Conservation (phyloP, 2,888 invertebrate genomes). For the Hirtodrosophila alboralis region DNA sequence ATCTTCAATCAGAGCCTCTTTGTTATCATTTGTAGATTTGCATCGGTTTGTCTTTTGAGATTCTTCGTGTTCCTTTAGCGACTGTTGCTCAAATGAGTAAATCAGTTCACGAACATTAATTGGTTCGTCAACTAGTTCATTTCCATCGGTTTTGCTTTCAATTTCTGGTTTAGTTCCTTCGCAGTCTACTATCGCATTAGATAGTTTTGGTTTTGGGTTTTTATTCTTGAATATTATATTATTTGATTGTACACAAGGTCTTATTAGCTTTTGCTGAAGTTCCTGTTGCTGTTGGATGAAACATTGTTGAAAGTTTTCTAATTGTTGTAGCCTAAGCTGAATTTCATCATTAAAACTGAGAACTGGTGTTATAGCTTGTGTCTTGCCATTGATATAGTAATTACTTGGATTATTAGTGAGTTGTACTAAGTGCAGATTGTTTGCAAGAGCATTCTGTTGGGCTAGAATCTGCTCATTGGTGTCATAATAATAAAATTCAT, state of each 20-base stretch:
- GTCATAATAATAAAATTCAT: conserved; percentile 5
- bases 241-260: neutral
- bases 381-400: neutral
- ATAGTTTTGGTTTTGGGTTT: neutral
- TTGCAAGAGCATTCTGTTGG: neutral
- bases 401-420: neutral
- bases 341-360: conserved; percentile 45
- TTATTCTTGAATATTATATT: neutral
- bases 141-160: conserved; percentile 65
- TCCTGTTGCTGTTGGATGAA: conserved; percentile 45
- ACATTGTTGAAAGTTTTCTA: conserved; percentile 65
- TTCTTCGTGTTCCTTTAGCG: conserved; percentile 51
- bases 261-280: conserved; percentile 5
- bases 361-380: neutral
- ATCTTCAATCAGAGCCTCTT: neutral
- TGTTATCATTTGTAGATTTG: conserved; percentile 1
- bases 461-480: conserved; percentile 2
- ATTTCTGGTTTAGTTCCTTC: neutral
- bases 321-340: conserved; percentile 60
- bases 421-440: neutral
- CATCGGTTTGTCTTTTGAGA: neutral
- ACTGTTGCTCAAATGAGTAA: conserved; percentile 87
- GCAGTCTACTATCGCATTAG: neutral
- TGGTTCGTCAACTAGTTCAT: conserved; percentile 40
- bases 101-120: conserved; percentile 85